A percentile compares a stretch with the other conserved stretches of the same genome.
Evolutionary conservation across 2,797 vertebrate species (phyloP).

Genomic region (Channallabes apus): DNA sequence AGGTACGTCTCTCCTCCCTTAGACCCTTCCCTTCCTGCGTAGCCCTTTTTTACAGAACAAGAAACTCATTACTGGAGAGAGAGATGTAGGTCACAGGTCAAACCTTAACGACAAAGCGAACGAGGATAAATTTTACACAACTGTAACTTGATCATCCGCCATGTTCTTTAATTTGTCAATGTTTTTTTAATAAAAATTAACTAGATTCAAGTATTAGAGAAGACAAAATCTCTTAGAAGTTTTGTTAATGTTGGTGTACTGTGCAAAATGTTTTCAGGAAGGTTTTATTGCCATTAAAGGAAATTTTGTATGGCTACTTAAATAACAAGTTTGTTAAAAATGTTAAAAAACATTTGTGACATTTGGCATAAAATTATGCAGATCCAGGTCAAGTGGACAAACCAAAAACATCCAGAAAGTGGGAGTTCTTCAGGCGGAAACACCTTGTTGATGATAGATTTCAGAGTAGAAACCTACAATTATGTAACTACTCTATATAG

Average conservation of each 20-base stretch:
- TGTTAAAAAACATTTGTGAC: too few relatives aligned
- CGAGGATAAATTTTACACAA: conserved; percentile 57
- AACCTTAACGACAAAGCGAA: conserved; percentile 72
- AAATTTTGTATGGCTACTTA: background rate
- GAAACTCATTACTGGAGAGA: conserved; percentile 55
- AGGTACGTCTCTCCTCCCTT: conserved; percentile 75
- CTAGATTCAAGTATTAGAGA: background rate
- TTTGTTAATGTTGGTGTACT: background rate
- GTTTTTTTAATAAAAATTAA: background rate
- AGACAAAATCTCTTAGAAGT: background rate
- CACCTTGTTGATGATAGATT: background rate
- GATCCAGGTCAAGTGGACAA: background rate
- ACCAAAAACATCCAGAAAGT: background rate
- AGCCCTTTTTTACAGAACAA: conserved; percentile 33
- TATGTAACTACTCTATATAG: background rate
- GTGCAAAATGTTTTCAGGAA: background rate
- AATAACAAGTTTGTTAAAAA: background rate
- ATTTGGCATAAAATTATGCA: background rate
- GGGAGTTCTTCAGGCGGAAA: background rate
- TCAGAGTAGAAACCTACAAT: background rate
- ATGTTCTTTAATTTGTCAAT: background rate
- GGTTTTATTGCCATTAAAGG: background rate
- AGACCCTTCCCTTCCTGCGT: conserved; percentile 24
- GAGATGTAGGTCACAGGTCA: conserved; percentile 62
- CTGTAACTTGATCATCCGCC: background rate